Evolutionary conservation across 2,888 invertebrate genomes (phyloP), one percentile per base, ranked within the genome.

Genomic region (Dexiosoma caninum): DNA sequence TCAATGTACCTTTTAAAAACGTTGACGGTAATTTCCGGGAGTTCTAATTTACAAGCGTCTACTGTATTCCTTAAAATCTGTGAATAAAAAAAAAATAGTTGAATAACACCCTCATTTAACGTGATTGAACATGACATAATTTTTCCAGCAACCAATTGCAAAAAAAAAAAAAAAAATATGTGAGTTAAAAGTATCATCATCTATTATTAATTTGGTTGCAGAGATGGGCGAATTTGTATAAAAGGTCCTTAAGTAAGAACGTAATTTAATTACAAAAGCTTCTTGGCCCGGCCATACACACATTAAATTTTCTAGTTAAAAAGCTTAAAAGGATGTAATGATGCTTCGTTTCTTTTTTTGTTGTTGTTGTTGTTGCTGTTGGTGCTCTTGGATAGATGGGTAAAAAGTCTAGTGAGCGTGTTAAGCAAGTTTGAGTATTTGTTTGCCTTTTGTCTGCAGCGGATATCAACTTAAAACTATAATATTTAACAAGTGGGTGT

Each of bases 401-500:
- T 0, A 23, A 19, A 16, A 14, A 57, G 16, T 19, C 19, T 27
- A 27, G 16, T 23, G 40, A n/a, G n/a, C n/a, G n/a, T 19, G 51
- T 70, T 57, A 62, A 57, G 7, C 51, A 66, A 42, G 72, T 57
- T 53, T 30, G 55, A 62, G 49, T 72, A 46, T 67, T 78, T 67
- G 32, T 67, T 78, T 67, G 32, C 30, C 35, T 40, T 59, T 75
- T 59, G 79, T 80, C 79, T 80, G 59, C 59, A 64, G 49, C 80
- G 76, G 80, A 76, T 81, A 76, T 76, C 71, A 81, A 67, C 71
- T 80, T 60, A 71, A 76, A 66, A 35, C 8, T 66, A 67, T 60
- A 55, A 53, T 30, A 53, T 51, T 66, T 30, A 40, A 23, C 27
- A 16, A 23, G 35, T 46, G 42, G 14, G 27, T 53, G 16, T 59